Evolutionary conservation across 35 echinoderm and acorn worm genomes (phyloP), one percentile per base, ranked within the genome.

Genomic region (Ophiothrix spiculata): DNA sequence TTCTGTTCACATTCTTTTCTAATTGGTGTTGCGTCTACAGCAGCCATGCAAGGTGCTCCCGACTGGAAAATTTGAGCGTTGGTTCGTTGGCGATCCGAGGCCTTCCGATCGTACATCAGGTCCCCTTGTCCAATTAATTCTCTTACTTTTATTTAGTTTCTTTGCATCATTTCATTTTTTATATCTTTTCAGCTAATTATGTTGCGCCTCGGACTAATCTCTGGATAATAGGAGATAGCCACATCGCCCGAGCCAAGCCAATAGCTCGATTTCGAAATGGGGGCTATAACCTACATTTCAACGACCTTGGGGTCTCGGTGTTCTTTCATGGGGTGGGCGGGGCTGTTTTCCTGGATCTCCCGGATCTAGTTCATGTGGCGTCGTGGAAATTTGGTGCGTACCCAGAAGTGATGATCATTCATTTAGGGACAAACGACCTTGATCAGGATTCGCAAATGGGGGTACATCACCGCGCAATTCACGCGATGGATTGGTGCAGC

Each of bases 21-120:
- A 17, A 81, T 81, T 23, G 39, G 79, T 31, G 79, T 39, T 3
- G 79, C 79, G 29, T n/a, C 79, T n/a, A 40, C 79, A 41, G 79
- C 79, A 42, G 36, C 79, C 17, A 29, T 31, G 1, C 11, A 31
- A 25, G 79, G 79, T 10, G 39, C 46, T 21, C 23, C 79, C 36
- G 31, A 25, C 10, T 41, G 29, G 12, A 41, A 81, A 31, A 81
- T 81, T 81, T 39, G 46, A 32, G 36, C 15, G 13, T 41, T 81
- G 79, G 79, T 37, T 4, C 36, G 79, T 31, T 81, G 79, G 79
- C 79, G 79, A 14, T 81, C 37, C n/a, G 39, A 19, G 8, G 79
- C 79, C 29, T 39, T 13, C 29, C 37, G 32, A 42, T n/a, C 17
- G 0, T 81, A 56, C 46, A 29, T 81, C 19, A 37, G 79, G 19